phyloP scores from a whole-genome alignment of 1,140 invertebrate genomes.

The Leptopilina clavipes region DNA sequence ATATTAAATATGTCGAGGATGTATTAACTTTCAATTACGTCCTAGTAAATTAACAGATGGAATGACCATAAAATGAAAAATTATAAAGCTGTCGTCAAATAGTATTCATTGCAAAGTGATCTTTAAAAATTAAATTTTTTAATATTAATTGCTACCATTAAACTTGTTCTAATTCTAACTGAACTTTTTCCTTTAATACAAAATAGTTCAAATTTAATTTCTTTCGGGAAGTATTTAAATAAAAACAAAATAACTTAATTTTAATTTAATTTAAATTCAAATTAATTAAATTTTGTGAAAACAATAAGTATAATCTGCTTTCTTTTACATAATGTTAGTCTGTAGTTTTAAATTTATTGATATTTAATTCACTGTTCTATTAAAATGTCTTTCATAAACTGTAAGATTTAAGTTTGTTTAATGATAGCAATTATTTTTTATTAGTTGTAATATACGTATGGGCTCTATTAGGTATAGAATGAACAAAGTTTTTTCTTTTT shows the following conservation, averaged over 20 bases:
- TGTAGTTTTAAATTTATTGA: background rate
- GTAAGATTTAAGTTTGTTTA: slow-evolving; percentile 17
- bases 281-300: background rate
- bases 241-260: too few species aligned
- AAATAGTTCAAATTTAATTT: too few species aligned
- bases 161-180: background rate
- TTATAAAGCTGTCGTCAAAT: background rate
- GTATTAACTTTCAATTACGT: slow-evolving; percentile 7
- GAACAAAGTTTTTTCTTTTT: slow-evolving; percentile 13
- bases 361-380: slow-evolving; percentile 14
- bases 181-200: background rate
- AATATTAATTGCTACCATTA: slow-evolving; percentile 23
- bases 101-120: slow-evolving; percentile 14
- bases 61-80: slow-evolving; percentile 15
- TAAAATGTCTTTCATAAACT: slow-evolving; percentile 31
- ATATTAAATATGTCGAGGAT: slow-evolving; percentile 12
- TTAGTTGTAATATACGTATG: background rate
- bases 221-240: too few species aligned
- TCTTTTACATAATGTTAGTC: background rate
- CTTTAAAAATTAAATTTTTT: background rate
- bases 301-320: too few species aligned
- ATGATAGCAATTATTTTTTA: slow-evolving; percentile 8
- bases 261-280: too few species aligned
- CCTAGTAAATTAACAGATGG: background rate
- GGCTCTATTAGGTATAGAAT: background rate